Evolutionary conservation across 2,888 invertebrate species (phyloP).

Genomic region (Apodemia mormo): DNA sequence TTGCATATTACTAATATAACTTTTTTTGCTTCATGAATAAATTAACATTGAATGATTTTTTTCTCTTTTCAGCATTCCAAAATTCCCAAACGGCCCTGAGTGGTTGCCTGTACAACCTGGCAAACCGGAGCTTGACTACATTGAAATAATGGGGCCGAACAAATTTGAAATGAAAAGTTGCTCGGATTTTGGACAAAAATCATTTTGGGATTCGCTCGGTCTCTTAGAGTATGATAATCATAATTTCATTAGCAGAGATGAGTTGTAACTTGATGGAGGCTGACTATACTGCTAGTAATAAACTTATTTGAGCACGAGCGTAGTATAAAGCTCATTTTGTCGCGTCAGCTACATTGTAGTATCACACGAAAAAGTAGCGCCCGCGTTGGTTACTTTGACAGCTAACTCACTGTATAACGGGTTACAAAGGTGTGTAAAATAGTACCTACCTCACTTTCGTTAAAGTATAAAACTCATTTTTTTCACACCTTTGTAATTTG

Average conservation of each 20-base stretch:
- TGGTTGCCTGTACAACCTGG: not conserved
- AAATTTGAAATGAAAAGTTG: slow-evolving; percentile 60
- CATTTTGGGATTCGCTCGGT: slow-evolving; percentile 75
- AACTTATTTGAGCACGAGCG: too few relatives aligned
- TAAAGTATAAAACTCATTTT: too few relatives aligned
- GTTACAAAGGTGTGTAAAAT: too few relatives aligned
- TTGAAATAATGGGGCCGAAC: slow-evolving; percentile 74
- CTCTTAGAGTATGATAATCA: slow-evolving; percentile 67
- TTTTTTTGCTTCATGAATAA: too few relatives aligned
- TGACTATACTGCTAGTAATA: not conserved
- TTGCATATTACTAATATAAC: too few relatives aligned
- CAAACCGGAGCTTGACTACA: slow-evolving; percentile 66
- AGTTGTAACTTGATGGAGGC: not conserved
- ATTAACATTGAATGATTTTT: not conserved
- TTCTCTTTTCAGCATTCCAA: not conserved
- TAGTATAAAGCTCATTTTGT: too few relatives aligned
- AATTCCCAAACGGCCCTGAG: not conserved
- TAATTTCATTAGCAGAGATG: not conserved
- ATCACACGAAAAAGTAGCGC: too few relatives aligned
- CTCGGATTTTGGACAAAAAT: slow-evolving; percentile 71
- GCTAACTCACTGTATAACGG: too few relatives aligned
- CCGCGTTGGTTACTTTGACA: too few relatives aligned
- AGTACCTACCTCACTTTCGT: too few relatives aligned
- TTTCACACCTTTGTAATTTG: too few relatives aligned
- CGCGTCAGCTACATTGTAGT: too few relatives aligned